phyloP scores from a whole-genome alignment of 37 sponge, comb jelly and placozoan species.

The Agelas oroides region DNA sequence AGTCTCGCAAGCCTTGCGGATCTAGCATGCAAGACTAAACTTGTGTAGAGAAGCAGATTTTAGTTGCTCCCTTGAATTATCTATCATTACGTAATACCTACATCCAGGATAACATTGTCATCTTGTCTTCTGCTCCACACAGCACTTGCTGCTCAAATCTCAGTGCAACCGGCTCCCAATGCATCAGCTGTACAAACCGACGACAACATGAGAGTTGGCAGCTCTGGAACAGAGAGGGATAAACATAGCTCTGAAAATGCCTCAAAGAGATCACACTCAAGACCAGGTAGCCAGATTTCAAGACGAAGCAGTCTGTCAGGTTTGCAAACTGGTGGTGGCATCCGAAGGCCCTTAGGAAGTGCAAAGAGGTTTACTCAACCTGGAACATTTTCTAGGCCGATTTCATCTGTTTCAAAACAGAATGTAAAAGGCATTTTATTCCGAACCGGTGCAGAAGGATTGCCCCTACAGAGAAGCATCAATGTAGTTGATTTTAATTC shows the following conservation, averaged over 20 bases:
- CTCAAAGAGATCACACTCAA: constrained; percentile 7
- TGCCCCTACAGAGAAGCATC: constrained; percentile 36
- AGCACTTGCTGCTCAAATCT: constrained; percentile 19
- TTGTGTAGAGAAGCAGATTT: too few species aligned
- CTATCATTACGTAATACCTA: too few species aligned
- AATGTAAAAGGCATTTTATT: too few species aligned
- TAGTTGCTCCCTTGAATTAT: too few species aligned
- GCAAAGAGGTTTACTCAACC: neutral
- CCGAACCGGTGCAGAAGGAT: constrained; percentile 4
- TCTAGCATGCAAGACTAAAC: too few species aligned
- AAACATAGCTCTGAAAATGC: constrained; percentile 19
- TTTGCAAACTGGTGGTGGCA: neutral
- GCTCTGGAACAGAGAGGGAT: neutral
- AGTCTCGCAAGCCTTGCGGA: too few species aligned
- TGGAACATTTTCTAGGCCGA: too few species aligned
- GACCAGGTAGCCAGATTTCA: neutral
- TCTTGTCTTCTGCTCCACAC: too few species aligned
- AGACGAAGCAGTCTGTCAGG: constrained; percentile 9
- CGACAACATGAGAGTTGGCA: neutral
- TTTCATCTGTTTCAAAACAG: too few species aligned
- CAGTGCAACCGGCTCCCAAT: constrained; percentile 30
- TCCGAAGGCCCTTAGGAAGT: neutral
- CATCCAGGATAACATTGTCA: too few species aligned
- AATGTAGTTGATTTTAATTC: constrained; percentile 1
- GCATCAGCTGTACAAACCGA: neutral